phyloP scores from a whole-genome alignment of 2,888 invertebrate genomes.

The Hyppa rectilinea region DNA sequence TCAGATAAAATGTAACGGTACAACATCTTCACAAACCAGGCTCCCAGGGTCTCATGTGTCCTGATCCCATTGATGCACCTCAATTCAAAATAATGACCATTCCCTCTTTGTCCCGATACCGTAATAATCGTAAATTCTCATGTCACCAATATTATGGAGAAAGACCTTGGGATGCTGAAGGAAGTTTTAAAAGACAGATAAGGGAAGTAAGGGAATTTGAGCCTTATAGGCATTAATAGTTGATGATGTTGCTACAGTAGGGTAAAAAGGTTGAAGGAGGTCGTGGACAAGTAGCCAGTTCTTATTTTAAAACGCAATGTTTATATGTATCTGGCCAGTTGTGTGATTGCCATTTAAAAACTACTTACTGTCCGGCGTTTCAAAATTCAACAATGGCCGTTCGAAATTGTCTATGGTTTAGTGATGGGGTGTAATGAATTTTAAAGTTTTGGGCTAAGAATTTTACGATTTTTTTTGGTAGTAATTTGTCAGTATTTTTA shows the following conservation, averaged over 20 bases:
- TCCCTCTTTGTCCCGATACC: slow-evolving; percentile 49
- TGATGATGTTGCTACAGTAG: neutral
- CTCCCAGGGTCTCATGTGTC: slow-evolving; percentile 16
- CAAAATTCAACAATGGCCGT: no score
- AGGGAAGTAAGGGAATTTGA: neutral
- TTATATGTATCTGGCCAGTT: no score
- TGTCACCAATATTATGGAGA: slow-evolving; percentile 45
- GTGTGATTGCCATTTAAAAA: no score
- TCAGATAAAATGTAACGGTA: slow-evolving; percentile 24
- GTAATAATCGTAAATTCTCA: slow-evolving; percentile 60
- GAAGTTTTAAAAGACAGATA: slow-evolving; percentile 35
- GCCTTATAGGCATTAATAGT: slow-evolving; percentile 18
- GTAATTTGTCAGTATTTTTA: no score
- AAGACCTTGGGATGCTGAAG: slow-evolving; percentile 9
- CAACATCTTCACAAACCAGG: slow-evolving; percentile 4
- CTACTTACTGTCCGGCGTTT: no score
- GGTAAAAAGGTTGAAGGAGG: neutral
- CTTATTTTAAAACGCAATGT: neutral
- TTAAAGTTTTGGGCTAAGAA: no score
- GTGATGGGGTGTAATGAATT: no score
- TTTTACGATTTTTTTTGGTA: no score
- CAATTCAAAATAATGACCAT: slow-evolving; percentile 55
- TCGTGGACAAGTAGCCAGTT: neutral
- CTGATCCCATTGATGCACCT: slow-evolving; percentile 34
- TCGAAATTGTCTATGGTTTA: no score